Conservation (phyloP, 2,113 vertebrate genomes). For the Ciconia stormi region DNA sequence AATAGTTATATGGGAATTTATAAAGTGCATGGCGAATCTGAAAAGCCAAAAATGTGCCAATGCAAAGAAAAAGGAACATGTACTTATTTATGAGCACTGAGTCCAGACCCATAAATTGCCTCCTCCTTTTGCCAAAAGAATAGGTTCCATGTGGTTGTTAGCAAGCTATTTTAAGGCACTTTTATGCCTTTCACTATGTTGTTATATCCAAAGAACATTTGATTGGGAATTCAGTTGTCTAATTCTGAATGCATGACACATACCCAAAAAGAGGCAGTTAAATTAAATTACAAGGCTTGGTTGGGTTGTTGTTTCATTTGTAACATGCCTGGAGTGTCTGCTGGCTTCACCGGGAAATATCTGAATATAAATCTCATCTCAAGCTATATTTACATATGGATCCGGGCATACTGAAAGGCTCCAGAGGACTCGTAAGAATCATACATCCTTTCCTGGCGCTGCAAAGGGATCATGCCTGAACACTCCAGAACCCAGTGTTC, state of each 20-base stretch:
- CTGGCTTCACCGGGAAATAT: neutral
- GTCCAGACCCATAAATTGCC: constrained; percentile 1
- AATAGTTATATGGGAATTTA: neutral
- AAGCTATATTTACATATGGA: neutral
- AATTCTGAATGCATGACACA: neutral
- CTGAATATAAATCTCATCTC: neutral
- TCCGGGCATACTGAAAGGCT: neutral
- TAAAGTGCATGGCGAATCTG: neutral
- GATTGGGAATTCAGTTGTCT: neutral
- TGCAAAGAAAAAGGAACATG: neutral
- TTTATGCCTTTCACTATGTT: neutral
- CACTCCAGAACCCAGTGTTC: neutral
- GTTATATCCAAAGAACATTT: neutral
- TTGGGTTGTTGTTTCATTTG: neutral
- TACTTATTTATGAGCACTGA: neutral
- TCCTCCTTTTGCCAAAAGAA: neutral
- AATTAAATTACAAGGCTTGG: neutral
- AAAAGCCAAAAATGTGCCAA: neutral
- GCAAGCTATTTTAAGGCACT: neutral
- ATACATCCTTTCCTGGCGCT: neutral
- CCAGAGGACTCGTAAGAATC: neutral
- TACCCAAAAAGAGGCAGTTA: neutral
- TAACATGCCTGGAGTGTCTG: neutral
- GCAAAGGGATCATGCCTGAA: neutral
- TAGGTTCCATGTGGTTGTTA: neutral